Conservation (phyloP, 2,888 invertebrate species). For the Platypus cylindrus region DNA sequence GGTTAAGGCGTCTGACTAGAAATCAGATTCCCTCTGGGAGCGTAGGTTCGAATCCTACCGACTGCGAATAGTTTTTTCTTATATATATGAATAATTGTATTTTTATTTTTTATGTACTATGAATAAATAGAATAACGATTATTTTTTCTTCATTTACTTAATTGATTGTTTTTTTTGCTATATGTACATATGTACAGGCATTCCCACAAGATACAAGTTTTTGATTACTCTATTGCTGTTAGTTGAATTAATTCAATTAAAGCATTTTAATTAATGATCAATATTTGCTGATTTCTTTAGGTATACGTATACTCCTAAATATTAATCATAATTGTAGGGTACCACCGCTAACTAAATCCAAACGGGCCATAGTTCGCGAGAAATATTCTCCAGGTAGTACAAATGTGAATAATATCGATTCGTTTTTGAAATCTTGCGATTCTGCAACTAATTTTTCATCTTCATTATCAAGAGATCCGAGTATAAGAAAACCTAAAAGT, state of each 20-base stretch:
- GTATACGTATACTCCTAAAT: no score
- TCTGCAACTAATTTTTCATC: conserved; percentile 16
- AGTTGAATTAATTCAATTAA: no score
- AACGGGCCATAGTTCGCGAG: conserved; percentile 51
- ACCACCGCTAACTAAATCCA: conserved; percentile 41
- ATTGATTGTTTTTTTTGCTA: no score
- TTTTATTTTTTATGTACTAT: no score
- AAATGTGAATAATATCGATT: conserved; percentile 6
- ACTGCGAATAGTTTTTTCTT: conserved; percentile 42
- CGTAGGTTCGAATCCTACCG: conserved; percentile 85
- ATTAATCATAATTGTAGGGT: conserved; percentile 44
- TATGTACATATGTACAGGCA: no score
- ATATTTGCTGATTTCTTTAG: no score
- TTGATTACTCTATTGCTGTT: no score
- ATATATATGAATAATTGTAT: no score
- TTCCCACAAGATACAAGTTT: no score
- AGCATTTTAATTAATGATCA: no score
- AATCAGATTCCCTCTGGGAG: conserved; percentile 85
- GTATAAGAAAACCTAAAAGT: conserved; percentile 22
- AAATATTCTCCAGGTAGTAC: conserved; percentile 37
- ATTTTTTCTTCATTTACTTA: no score
- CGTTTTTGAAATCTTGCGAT: conserved; percentile 14
- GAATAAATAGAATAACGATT: no score
- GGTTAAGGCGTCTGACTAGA: conserved; percentile 84
- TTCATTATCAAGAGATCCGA: conserved; percentile 20